These are phyloP conservation scores for Phyllotreta striolata DNA, from an alignment of 2,888 invertebrate species.

Conservation along the genomic window DNA sequence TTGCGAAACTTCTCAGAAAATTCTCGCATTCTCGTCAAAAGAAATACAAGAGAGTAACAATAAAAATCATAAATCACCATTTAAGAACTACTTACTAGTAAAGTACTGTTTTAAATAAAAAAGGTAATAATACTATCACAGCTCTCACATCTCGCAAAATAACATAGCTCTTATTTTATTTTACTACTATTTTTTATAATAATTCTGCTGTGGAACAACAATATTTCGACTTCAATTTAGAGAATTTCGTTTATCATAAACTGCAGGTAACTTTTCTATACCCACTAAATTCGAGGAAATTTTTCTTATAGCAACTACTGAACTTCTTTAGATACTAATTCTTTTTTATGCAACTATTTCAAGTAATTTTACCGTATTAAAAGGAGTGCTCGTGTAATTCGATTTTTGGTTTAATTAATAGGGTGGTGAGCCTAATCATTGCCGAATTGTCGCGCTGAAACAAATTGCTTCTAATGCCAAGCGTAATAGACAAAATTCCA, in stretches of 20 bases:
- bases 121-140: conserved; percentile 59
- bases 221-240: conserved; percentile 17
- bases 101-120: conserved; percentile 49
- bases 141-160: conserved; percentile 59
- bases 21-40: conserved; percentile 22
- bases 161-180: conserved; percentile 42
- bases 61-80: conserved; percentile 41
- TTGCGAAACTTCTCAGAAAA: conserved; percentile 1
- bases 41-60: conserved; percentile 25
- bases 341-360: no score
- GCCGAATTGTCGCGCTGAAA: no score
- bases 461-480: no score
- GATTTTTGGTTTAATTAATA: no score
- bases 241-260: not conserved
- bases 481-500: no score
- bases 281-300: no score
- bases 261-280: no score
- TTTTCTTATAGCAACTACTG: no score
- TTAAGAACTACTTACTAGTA: conserved; percentile 43
- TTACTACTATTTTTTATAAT: conserved; percentile 18
- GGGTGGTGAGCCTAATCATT: no score
- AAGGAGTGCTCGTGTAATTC: not conserved
- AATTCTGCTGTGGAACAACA: conserved; percentile 2
- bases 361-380: no score
- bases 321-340: no score